A percentile compares a stretch with the other conserved stretches of the same genome.
Evolutionary conservation across 1,140 invertebrate species (phyloP).

Genomic region (Aphidius gifuensis): DNA sequence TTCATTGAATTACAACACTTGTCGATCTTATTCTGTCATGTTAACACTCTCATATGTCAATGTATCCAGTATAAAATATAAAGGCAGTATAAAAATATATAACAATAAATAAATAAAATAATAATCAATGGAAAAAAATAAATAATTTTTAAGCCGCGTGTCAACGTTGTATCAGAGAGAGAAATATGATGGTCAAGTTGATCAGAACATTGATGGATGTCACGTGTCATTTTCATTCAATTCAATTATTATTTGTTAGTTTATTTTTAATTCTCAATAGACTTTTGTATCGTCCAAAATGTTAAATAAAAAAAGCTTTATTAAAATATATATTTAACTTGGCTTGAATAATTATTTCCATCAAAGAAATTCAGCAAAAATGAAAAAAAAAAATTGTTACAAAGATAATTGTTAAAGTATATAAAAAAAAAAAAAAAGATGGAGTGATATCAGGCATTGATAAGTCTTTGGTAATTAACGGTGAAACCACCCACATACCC

Average conservation of each 20-base stretch:
- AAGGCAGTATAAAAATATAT: no score
- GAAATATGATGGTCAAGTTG: slow-evolving; percentile 28
- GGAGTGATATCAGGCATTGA: slow-evolving; percentile 24
- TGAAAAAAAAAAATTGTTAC: background rate
- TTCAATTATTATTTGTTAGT: slow-evolving; percentile 10
- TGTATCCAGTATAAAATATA: no score
- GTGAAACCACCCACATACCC: slow-evolving; percentile 35
- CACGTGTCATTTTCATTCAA: slow-evolving; percentile 32
- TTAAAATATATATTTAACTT: no score
- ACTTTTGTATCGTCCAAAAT: no score
- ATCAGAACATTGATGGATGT: slow-evolving; percentile 39
- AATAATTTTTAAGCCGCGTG: slow-evolving; percentile 46
- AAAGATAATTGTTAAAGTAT: slow-evolving; percentile 6
- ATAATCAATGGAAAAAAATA: slow-evolving; percentile 30
- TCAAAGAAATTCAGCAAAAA: slow-evolving; percentile 7
- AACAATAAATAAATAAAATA: background rate
- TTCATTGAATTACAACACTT: slow-evolving; percentile 5
- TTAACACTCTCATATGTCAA: background rate
- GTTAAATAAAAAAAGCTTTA: no score
- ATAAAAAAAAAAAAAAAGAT: slow-evolving; percentile 3
- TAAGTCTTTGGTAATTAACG: slow-evolving; percentile 47
- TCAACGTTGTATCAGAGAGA: slow-evolving; percentile 12
- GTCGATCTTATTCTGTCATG: slow-evolving; percentile 8
- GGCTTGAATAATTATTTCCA: background rate
- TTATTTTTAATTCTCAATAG: no score